Conservation (phyloP, 2,888 invertebrate genomes). For the Deladenus siricidicola region DNA sequence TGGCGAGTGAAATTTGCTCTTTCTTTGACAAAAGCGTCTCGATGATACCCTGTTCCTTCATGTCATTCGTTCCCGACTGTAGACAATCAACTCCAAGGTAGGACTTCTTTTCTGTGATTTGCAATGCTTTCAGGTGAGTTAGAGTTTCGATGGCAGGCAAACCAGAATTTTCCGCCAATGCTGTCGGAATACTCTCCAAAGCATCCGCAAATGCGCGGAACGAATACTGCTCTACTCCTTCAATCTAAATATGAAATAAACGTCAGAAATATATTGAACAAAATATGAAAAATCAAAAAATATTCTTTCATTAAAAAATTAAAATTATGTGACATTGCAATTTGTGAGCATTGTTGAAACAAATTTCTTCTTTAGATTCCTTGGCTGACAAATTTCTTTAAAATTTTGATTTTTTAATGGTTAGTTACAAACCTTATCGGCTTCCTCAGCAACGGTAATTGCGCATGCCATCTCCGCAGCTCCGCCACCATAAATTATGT, state of each 20-base stretch:
- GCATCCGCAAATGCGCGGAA: conserved; percentile 91
- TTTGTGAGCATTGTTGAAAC: too few relatives aligned
- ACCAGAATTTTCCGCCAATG: conserved; percentile 91
- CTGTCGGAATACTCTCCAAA: conserved; percentile 83
- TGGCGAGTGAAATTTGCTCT: conserved; percentile 89
- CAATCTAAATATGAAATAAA: conserved; percentile 56
- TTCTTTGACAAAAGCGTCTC: conserved; percentile 94
- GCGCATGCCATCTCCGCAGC: conserved; percentile 91
- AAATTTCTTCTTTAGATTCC: too few relatives aligned
- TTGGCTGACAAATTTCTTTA: too few relatives aligned
- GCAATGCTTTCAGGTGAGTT: conserved; percentile 63
- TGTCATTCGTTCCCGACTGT: conserved; percentile 70
- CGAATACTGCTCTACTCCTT: conserved; percentile 91
- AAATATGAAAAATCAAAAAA: not conserved
- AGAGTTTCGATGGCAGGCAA: conserved; percentile 82
- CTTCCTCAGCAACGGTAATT: conserved; percentile 76
- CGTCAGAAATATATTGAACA: conserved; percentile 2
- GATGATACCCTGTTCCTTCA: conserved; percentile 83
- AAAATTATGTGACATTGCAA: too few relatives aligned
- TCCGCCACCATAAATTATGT: conserved; percentile 93
- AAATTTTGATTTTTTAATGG: too few relatives aligned
- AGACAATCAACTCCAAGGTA: conserved; percentile 91
- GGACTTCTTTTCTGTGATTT: conserved; percentile 74
- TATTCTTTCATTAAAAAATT: not conserved
- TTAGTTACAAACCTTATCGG: conserved; percentile 60